phyloP scores from a whole-genome alignment of 2,113 vertebrate species.

The Spilogale gracilis region DNA sequence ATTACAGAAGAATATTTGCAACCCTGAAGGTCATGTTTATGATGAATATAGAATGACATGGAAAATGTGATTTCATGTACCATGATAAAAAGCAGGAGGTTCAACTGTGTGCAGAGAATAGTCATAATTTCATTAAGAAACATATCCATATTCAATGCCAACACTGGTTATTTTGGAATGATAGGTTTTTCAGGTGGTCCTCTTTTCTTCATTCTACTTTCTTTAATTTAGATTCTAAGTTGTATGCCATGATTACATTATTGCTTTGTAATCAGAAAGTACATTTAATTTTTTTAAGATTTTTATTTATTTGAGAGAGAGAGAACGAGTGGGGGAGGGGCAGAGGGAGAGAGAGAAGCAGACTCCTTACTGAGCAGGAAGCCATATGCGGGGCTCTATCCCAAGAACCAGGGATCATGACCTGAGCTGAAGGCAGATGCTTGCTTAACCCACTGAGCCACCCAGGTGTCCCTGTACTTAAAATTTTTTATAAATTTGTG shows the following conservation, averaged over 20 bases:
- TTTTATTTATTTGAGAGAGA: too few species aligned
- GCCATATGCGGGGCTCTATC: too few species aligned
- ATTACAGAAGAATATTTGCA: slow-evolving; percentile 39
- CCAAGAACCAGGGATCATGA: too few species aligned
- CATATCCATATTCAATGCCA: neutral
- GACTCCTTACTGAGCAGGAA: too few species aligned
- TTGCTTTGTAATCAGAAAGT: slow-evolving; percentile 14
- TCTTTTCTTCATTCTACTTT: slow-evolving; percentile 52
- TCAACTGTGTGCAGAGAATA: neutral
- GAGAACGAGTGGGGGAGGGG: too few species aligned
- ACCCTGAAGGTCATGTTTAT: slow-evolving; percentile 9
- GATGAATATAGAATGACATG: neutral
- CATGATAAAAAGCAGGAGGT: slow-evolving; percentile 6
- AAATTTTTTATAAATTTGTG: neutral
- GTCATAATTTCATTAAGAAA: slow-evolving; percentile 28
- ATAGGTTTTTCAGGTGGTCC: neutral
- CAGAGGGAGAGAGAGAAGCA: too few species aligned
- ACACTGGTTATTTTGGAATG: slow-evolving; percentile 31
- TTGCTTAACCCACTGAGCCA: too few species aligned
- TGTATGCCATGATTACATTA: slow-evolving; percentile 22
- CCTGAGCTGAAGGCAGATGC: too few species aligned
- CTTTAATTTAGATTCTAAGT: slow-evolving; percentile 53
- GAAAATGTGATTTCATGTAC: neutral
- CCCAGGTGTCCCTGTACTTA: too few species aligned
- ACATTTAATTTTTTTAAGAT: neutral